A percentile compares a stretch with the other conserved stretches of the same genome.
Conservation (phyloP, 1,140 invertebrate species). For the Carposina sasakii region DNA sequence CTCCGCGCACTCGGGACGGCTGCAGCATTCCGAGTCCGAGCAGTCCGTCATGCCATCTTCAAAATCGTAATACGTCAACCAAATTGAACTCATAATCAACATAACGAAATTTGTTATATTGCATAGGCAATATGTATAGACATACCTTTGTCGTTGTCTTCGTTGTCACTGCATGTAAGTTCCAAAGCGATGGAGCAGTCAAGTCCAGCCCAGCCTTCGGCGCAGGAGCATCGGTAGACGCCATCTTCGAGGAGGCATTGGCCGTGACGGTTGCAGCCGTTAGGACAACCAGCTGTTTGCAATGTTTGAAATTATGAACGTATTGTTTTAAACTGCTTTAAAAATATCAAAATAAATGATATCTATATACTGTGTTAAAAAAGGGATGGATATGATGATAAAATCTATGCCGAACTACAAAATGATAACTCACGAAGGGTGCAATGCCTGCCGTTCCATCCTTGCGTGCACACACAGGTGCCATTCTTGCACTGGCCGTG, state of each 20-base stretch:
- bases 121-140: too few species aligned
- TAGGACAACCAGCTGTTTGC: conserved; percentile 97
- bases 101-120: conserved; percentile 1
- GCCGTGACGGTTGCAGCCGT: conserved; percentile 92
- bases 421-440: conserved; percentile 96
- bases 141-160: conserved; percentile 97
- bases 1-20: conserved; percentile 85
- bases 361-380: too few species aligned
- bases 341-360: too few species aligned
- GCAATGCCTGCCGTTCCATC: conserved; percentile 98
- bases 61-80: too few species aligned
- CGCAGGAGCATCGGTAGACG: conserved; percentile 94
- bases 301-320: too few species aligned
- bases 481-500: conserved; percentile 98
- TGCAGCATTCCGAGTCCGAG: conserved; percentile 97
- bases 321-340: too few species aligned
- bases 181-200: conserved; percentile 93
- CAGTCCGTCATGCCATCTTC: conserved; percentile 98
- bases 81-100: too few species aligned
- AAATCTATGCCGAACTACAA: too few species aligned
- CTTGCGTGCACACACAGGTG: conserved; percentile 95
- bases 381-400: too few species aligned
- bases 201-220: conserved; percentile 91
- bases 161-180: conserved; percentile 93
- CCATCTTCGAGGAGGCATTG: conserved; percentile 88